Evolutionary conservation across 2,797 vertebrate genomes (phyloP), one percentile per base, ranked within the genome.

Genomic region (Lepilemur ruficaudatus): DNA sequence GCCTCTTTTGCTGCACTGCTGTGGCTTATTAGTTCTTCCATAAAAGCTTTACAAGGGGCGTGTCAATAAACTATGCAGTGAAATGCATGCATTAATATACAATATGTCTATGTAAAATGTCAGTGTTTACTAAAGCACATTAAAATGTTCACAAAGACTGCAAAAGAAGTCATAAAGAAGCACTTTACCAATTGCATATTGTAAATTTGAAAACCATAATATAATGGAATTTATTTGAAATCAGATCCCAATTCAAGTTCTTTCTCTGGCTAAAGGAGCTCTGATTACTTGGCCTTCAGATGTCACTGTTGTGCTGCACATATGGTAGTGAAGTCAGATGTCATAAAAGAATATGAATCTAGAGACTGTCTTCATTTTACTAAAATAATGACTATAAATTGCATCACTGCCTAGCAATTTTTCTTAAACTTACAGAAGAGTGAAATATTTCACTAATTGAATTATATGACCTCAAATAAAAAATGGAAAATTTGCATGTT

Each of bases 1-100:
- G 98, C 98, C 98, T 98, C 98, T 67, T 97, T 98, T 85, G 98
- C 98, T 93, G 97, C 97, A 65, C 97, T 98, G 96, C 94, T 93
- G 97, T 95, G 98, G 98, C 97, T 91, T 95, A 55, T 95, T 35
- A 93, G 55, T 93, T 98, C 96, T 89, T 97, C 81, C 84, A 94
- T 86, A 97, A 97, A 95, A 95, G 96, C 96, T 98, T 97, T 73
- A 82, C 95, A 76, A 89, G 95, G 97, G 98, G 91, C 63, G 46
- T 86, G 93, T 96, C 65, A 46, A 43, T 87, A 75, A 95, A 69
- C 92, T 90, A 80, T 10, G 79, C 91, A 69, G 12, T 86, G 97
- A 97, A 93, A 11, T 10, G 94, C 59, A 95, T 35, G 97, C 97
- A 83, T 75, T 86, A 94, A 6, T 92, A 90, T 91, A 98, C 96